These are phyloP conservation scores for Vultur gryphus DNA, from an alignment of 2,797 vertebrate genomes.

Conservation along the genomic window DNA sequence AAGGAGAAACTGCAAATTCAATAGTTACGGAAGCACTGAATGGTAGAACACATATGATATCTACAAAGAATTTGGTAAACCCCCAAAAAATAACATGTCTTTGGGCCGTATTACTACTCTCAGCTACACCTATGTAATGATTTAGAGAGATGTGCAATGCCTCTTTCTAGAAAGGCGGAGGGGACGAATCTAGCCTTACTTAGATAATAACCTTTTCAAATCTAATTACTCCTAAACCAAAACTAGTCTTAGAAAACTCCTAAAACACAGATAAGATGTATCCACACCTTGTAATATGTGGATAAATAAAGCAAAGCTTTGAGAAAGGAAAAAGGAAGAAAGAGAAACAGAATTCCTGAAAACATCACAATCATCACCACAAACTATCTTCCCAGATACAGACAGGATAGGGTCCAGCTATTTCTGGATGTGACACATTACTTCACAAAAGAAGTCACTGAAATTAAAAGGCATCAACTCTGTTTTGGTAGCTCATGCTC, in stretches of 20 bases:
- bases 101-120: neutral
- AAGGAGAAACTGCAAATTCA: neutral
- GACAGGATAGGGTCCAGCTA: neutral
- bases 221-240: neutral
- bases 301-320: neutral
- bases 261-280: neutral
- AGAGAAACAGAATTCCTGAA: neutral
- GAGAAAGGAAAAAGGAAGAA: neutral
- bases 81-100: neutral
- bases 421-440: neutral
- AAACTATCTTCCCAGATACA: neutral
- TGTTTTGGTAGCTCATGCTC: neutral
- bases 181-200: neutral
- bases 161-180: neutral
- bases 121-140: neutral
- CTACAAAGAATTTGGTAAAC: neutral
- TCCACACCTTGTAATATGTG: neutral
- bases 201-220: neutral
- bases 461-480: neutral
- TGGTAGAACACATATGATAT: accelerated
- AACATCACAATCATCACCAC: neutral
- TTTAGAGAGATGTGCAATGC: neutral
- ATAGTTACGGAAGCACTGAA: neutral
- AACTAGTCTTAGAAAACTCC: neutral
- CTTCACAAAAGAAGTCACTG: neutral